These are phyloP conservation scores for Crenichthys baileyi DNA, from an alignment of 2,797 vertebrate species.

Conservation along the genomic window DNA sequence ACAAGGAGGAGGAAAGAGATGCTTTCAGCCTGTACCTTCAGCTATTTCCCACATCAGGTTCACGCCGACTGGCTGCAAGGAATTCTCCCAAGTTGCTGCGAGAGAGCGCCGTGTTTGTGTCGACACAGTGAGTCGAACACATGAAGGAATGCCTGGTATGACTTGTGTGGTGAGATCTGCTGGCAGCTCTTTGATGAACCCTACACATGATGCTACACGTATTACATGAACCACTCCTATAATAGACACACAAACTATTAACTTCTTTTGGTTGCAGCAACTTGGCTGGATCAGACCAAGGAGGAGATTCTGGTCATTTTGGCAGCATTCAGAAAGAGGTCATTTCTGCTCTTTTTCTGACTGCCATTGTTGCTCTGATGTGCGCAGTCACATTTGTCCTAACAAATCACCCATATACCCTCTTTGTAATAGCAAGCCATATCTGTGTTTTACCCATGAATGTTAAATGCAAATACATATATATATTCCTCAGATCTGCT, in stretches of 20 bases:
- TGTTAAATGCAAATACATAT: no score
- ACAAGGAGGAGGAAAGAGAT: slow-evolving; percentile 21
- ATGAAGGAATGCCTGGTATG: slow-evolving; percentile 73
- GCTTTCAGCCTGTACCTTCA: slow-evolving; percentile 13
- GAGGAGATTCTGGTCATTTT: slow-evolving; percentile 41
- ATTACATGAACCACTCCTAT: slow-evolving; percentile 60
- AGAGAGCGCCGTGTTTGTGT: slow-evolving; percentile 15
- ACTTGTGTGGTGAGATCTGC: slow-evolving; percentile 65
- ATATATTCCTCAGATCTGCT: no score
- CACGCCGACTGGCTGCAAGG: slow-evolving; percentile 53
- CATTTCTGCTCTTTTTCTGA: no score
- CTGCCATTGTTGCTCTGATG: no score
- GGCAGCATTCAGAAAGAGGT: no score
- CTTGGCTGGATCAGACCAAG: slow-evolving; percentile 32
- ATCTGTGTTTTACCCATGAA: no score
- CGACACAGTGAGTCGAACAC: slow-evolving; percentile 44
- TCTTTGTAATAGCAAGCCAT: no score
- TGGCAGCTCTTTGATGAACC: slow-evolving; percentile 55
- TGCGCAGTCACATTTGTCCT: no score
- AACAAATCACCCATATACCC: no score
- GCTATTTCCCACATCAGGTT: slow-evolving; percentile 59
- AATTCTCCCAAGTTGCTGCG: slow-evolving; percentile 55
- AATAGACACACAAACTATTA: slow-evolving; percentile 53
- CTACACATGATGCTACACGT: slow-evolving; percentile 20
- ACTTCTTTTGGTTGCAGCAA: slow-evolving; percentile 16